Evolutionary conservation across 64 coral and sea anemone genomes (phyloP), one percentile per base, ranked within the genome.

Genomic region (Montipora capricornis): DNA sequence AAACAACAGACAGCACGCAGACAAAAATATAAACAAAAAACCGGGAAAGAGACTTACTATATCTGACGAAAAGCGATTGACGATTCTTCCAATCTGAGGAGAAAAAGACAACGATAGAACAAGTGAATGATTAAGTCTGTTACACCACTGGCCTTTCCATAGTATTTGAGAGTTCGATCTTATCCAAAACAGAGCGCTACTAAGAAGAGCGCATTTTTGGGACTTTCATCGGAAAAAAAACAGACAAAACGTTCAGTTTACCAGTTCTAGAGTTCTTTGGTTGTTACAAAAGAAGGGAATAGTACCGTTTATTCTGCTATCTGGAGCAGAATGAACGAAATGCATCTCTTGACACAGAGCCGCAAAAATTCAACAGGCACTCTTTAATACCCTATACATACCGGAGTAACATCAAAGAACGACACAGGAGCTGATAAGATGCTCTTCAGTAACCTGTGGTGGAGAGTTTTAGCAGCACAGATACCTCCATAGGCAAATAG

Each of bases 361-460:
- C 5, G 0, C 52, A 16, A 64, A 64, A 12, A 11, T 16, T 64
- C 61, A 64, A 64, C 61, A 64, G 61, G 61, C 61, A 64, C 53
- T 8, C 11, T 6, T 4, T 12, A 16, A 12, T 14, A 64, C 61
- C 4, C 61, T 12, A 12, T 64, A 44, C 80, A 2, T 96, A 99
- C 97, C 92, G 97, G 97, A 11, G 97, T 99, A 5, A 94, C 89
- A 19, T 99, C 97, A 92, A 99, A 99, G 80, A 99, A 99, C 8
- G 97, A 96, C 5, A 99, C 77, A 62, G 97, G 97, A 79, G 97
- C 94, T 11, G 89, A 80, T 16, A 99, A 77, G 57, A 99, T 96
- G 48, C 89, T 99, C 11, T 88, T 94, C 29, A 99, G 58, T 6
- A 99, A 80, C 68, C 84, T 69, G 1, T 84, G 70, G 80, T 99